A percentile compares a stretch with the other conserved stretches of the same genome.
Conservation (phyloP, 1,140 invertebrate species). For the Gonioctena quinquepunctata region DNA sequence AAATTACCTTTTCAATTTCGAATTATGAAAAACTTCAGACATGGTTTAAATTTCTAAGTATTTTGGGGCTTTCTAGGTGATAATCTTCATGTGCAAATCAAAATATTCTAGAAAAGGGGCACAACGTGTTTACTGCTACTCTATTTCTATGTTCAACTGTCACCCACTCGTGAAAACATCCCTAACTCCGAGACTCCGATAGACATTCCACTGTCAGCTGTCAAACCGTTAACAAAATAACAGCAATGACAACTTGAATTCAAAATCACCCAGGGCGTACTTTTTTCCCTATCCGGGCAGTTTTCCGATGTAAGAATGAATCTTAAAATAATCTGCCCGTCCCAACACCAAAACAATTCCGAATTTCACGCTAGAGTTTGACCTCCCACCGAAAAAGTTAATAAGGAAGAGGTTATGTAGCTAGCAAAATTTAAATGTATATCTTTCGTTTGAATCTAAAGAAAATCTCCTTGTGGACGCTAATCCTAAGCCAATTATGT, state of each 20-base stretch:
- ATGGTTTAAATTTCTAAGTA: no score
- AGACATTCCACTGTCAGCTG: no score
- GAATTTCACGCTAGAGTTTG: neutral
- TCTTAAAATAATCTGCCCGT: neutral
- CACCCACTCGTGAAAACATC: no score
- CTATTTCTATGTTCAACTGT: slow-evolving; percentile 44
- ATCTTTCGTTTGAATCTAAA: slow-evolving; percentile 38
- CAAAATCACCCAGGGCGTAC: neutral
- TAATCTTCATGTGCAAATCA: no score
- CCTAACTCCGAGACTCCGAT: no score
- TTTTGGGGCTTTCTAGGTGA: no score
- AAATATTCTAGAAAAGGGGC: no score
- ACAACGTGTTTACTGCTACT: slow-evolving; percentile 40
- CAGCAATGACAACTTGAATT: neutral
- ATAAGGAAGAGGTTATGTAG: slow-evolving; percentile 12
- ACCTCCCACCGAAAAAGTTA: neutral
- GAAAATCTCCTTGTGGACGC: slow-evolving; percentile 41
- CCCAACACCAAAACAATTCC: neutral
- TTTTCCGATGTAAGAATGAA: slow-evolving; percentile 6
- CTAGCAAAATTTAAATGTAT: slow-evolving; percentile 33
- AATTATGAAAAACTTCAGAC: no score
- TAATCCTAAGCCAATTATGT: slow-evolving; percentile 41
- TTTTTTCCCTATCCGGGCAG: slow-evolving; percentile 1
- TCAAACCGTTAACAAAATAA: neutral
- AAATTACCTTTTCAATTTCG: no score